Percentiles rank a stretch among this genome's conserved stretches.
These are phyloP conservation scores for Cactoblastis cactorum DNA, from an alignment of 2,888 invertebrate species.

Conservation along the genomic window DNA sequence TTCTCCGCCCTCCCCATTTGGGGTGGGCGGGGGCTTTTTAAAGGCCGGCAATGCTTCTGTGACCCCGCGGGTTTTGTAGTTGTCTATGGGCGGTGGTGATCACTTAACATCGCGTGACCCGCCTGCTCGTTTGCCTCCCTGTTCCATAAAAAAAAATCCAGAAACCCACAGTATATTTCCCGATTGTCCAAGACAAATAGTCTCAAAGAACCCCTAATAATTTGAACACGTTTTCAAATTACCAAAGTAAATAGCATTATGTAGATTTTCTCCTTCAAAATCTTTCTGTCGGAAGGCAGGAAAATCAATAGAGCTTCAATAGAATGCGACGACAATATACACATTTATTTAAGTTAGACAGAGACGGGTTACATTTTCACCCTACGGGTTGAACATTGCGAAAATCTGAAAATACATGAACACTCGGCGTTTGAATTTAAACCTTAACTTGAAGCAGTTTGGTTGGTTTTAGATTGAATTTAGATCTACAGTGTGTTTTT, in stretches of 20 bases:
- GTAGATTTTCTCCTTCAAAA: constrained; percentile 49
- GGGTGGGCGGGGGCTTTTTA: too few species aligned
- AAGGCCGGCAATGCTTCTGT: too few species aligned
- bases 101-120: too few species aligned
- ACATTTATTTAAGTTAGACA: constrained; percentile 18
- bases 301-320: constrained; percentile 58
- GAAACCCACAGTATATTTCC: too few species aligned
- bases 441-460: not conserved
- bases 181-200: not conserved
- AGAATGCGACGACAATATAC: constrained; percentile 28
- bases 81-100: too few species aligned
- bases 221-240: constrained; percentile 18
- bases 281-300: constrained; percentile 32
- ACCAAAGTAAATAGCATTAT: constrained; percentile 43
- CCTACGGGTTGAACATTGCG: constrained; percentile 31
- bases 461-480: not conserved
- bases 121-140: too few species aligned
- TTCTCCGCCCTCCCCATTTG: too few species aligned
- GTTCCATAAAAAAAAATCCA: too few species aligned
- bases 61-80: too few species aligned
- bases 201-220: not conserved
- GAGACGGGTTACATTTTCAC: constrained; percentile 31
- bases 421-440: not conserved
- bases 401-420: constrained; percentile 31
- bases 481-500: not conserved